These are phyloP conservation scores for Elaphurus davidianus DNA, from an alignment of 2,113 vertebrate species.

Conservation along the genomic window DNA sequence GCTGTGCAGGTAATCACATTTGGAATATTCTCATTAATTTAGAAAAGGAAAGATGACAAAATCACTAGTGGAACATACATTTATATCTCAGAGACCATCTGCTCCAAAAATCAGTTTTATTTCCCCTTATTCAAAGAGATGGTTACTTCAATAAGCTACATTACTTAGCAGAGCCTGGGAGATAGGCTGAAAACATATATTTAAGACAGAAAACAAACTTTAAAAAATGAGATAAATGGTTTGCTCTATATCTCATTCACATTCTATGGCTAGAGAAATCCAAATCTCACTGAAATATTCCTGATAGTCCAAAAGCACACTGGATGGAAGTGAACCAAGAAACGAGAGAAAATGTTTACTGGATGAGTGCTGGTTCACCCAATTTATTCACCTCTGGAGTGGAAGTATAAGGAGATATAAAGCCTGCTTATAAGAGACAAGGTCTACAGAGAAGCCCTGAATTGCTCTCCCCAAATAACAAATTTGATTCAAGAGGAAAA, in stretches of 20 bases:
- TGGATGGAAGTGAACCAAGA: conserved; percentile 13
- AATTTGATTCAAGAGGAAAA: conserved; percentile 53
- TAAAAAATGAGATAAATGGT: conserved; percentile 25
- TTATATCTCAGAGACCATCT: not conserved
- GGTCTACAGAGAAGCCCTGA: conserved; percentile 17
- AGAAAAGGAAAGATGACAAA: conserved; percentile 38
- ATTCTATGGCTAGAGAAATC: not conserved
- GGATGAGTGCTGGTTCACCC: not conserved
- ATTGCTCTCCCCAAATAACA: not conserved
- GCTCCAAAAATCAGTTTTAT: conserved; percentile 25
- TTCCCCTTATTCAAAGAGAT: conserved; percentile 28
- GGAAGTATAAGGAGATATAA: not conserved
- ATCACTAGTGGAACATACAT: not conserved
- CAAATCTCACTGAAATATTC: not conserved
- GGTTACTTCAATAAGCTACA: conserved; percentile 3
- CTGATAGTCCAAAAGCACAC: conserved; percentile 29
- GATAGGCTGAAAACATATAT: conserved; percentile 21
- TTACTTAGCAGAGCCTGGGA: conserved; percentile 29
- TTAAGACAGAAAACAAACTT: conserved; percentile 40
- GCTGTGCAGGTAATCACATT: not conserved
- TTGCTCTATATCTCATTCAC: conserved; percentile 41
- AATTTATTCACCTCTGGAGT: not conserved
- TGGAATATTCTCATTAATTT: conserved; percentile 36
- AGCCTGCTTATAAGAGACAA: not conserved
- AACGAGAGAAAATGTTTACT: not conserved